Evolutionary conservation across 2,888 invertebrate species (phyloP), one percentile per base, ranked within the genome.

Genomic region (Lycophotia porphyrea): DNA sequence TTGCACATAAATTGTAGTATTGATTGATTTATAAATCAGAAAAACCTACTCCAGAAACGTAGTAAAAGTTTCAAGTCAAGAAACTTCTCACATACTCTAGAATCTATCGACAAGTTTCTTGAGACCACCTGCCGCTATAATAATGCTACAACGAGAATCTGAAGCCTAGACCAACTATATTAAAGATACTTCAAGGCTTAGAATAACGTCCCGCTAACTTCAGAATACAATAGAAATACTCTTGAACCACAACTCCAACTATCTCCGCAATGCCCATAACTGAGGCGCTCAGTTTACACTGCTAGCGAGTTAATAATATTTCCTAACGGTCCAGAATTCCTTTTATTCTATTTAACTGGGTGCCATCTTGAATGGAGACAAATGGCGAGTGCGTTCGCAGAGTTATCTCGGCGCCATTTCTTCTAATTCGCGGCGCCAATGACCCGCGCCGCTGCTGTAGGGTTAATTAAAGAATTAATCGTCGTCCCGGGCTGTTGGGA

Each of bases 391-490:
- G 88, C 89, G 85, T 83, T 86, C 88, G 89, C 88, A 84, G 89
- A 91, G 93, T 91, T 93, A 94, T 94, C 93, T 93, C 90, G 91
- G 89, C 91, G 91, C 91, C 92, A 91, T 93, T 93, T 92, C 93
- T 93, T 93, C 93, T 94, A 93, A 95, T 95, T 94, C 93, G 90
- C 91, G 88, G 80, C 90, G 90, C 91, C 91, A 90, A 90, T 91
- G 91, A 89, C 90, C 91, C 90, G 87, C 85, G 87, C 90, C 88
- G 90, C 86, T 86, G 90, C 86, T 86, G 90, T 87, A 90, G 91
- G 92, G 94, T 94, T 95, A 95, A 95, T 95, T 95, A 94, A 93
- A 94, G 94, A 94, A 94, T 94, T 94, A 93, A 94, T 94, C 92
- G 93, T 87, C 79, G 85, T 87, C 89, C 88, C 80, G 86, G 84